phyloP scores from a whole-genome alignment of 2,113 vertebrate species.

The Lasiurus cinereus region DNA sequence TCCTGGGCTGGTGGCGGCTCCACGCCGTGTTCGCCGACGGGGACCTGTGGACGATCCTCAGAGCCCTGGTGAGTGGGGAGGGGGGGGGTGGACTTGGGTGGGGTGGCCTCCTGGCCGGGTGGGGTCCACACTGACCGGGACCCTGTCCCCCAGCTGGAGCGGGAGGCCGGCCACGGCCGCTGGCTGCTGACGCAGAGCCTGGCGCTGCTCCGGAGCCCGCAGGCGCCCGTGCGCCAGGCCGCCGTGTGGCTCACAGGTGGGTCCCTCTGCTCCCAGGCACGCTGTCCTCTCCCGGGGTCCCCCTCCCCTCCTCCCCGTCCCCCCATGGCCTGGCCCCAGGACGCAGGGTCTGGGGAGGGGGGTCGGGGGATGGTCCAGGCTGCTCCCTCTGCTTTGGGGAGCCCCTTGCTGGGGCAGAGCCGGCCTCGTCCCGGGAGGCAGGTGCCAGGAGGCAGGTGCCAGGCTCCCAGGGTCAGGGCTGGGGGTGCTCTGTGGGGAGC shows the following conservation, averaged over 20 bases:
- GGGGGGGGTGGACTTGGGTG: fast-evolving
- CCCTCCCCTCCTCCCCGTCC: background rate
- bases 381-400: background rate
- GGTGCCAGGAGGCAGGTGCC: background rate
- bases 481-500: background rate
- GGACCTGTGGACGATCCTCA: slow-evolving; percentile 59
- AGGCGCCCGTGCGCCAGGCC: slow-evolving; percentile 54
- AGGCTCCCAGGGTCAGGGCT: background rate
- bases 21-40: background rate
- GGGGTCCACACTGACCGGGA: fast-evolving
- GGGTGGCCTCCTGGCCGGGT: too few species aligned
- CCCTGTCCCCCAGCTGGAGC: slow-evolving; percentile 43
- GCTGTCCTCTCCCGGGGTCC: background rate
- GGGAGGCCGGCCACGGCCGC: background rate
- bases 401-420: background rate
- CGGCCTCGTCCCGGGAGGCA: background rate
- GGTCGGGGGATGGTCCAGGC: background rate
- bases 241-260: slow-evolving; percentile 78
- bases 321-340: background rate
- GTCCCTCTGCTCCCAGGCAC: too few species aligned
- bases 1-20: slow-evolving; percentile 68
- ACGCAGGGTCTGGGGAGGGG: too few species aligned
- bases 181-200: slow-evolving; percentile 70
- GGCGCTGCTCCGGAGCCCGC: background rate
- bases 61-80: slow-evolving; percentile 63